A percentile compares a stretch with the other conserved stretches of the same genome.
These are phyloP conservation scores for Stenodera caucasica DNA, from an alignment of 2,888 invertebrate genomes.

Conservation along the genomic window DNA sequence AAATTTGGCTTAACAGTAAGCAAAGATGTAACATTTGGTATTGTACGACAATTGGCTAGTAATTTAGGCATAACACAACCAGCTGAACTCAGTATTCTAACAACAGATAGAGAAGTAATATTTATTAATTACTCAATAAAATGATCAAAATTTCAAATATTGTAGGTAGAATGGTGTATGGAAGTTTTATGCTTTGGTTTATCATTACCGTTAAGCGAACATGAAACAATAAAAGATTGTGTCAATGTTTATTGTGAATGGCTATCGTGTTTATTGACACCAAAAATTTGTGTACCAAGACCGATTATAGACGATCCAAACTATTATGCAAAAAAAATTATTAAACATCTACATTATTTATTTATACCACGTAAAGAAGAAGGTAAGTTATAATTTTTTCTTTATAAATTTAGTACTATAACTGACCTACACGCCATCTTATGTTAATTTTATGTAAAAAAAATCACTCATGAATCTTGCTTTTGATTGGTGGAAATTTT, in stretches of 20 bases:
- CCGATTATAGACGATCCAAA: constrained; percentile 89
- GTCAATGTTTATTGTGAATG: constrained; percentile 97
- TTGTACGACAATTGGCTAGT: constrained; percentile 75
- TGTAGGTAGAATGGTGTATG: constrained; percentile 83
- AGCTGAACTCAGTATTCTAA: constrained; percentile 80
- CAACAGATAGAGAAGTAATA: constrained; percentile 80
- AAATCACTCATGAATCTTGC: background rate
- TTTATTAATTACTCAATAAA: background rate
- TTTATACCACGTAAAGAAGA: constrained; percentile 92
- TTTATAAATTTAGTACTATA: constrained; percentile 5
- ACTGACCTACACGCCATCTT: too few species aligned
- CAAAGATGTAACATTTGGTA: constrained; percentile 77
- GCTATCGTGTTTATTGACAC: constrained; percentile 85
- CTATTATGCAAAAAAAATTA: constrained; percentile 85
- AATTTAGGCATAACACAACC: constrained; percentile 75
- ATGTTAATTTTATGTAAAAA: background rate
- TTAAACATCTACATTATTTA: constrained; percentile 90
- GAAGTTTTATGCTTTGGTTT: constrained; percentile 90
- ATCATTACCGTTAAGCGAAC: constrained; percentile 85
- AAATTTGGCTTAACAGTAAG: constrained; percentile 74
- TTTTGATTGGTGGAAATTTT: too few species aligned
- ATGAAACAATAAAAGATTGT: constrained; percentile 93
- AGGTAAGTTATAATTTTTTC: constrained; percentile 62
- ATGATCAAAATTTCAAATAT: too few species aligned
- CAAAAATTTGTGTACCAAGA: constrained; percentile 85